Conservation (phyloP, 92 coral and sea anemone genomes). For the Palythoa caribaeorum region DNA sequence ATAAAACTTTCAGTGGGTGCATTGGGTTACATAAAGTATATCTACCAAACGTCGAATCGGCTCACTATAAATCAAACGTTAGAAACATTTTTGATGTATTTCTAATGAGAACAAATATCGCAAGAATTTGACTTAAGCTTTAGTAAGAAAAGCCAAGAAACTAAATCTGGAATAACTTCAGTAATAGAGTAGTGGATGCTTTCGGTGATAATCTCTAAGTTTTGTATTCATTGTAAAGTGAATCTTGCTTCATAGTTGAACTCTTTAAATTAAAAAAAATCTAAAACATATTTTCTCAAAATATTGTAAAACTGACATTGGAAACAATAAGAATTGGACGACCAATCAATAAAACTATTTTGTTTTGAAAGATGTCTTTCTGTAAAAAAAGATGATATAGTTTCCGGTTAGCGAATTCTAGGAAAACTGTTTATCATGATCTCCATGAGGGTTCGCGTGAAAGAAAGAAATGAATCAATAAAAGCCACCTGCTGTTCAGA, state of each 20-base stretch:
- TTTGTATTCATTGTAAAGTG: neutral
- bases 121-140: too few relatives aligned
- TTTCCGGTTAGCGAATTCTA: neutral
- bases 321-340: neutral
- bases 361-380: neutral
- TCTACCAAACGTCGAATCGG: too few relatives aligned
- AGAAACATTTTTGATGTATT: too few relatives aligned
- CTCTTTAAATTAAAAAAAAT: too few relatives aligned
- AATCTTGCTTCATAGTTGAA: neutral
- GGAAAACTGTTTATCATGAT: neutral
- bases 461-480: neutral
- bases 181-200: neutral
- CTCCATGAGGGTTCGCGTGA: neutral
- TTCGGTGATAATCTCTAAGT: neutral
- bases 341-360: neutral
- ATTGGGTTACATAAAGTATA: too few relatives aligned
- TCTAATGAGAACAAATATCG: too few relatives aligned
- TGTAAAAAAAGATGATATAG: neutral
- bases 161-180: neutral
- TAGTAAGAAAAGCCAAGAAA: neutral
- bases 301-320: neutral
- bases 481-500: neutral
- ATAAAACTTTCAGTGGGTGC: too few relatives aligned
- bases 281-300: neutral
- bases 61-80: too few relatives aligned